phyloP scores from a whole-genome alignment of 2,888 invertebrate genomes.

The Melanophora roralis region DNA sequence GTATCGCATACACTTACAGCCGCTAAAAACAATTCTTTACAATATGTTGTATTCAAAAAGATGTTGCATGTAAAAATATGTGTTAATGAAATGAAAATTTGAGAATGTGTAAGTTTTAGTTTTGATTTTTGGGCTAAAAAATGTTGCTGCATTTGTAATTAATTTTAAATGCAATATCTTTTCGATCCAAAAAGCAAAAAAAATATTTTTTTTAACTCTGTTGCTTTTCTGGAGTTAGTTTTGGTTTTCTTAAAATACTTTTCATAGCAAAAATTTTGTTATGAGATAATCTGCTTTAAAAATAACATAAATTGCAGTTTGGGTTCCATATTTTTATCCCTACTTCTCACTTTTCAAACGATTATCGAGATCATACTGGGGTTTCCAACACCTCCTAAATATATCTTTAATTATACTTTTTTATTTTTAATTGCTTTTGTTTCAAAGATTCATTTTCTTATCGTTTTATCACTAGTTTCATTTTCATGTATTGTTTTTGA shows the following conservation, averaged over 20 bases:
- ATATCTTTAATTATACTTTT: slow-evolving; percentile 3
- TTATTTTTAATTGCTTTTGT: background rate
- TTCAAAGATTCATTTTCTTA: background rate
- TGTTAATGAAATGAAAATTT: slow-evolving; percentile 42
- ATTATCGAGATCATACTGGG: slow-evolving; percentile 35
- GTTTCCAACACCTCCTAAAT: slow-evolving; percentile 33
- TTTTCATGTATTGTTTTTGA: slow-evolving; percentile 47
- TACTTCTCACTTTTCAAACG: slow-evolving; percentile 38
- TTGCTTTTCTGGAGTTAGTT: background rate
- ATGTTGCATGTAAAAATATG: slow-evolving; percentile 4
- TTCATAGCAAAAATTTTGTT: background rate
- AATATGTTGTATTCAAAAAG: slow-evolving; percentile 5
- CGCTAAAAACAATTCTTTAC: background rate
- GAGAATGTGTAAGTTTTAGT: background rate
- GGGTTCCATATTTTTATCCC: slow-evolving; percentile 2
- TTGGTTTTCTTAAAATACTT: background rate
- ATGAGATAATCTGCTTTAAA: slow-evolving; percentile 22
- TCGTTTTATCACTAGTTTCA: slow-evolving; percentile 37
- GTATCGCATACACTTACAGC: slow-evolving; percentile 25
- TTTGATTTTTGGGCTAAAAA: no score
- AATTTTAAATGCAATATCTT: no score
- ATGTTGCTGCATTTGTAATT: no score
- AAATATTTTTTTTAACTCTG: no score
- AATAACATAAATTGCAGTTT: background rate
- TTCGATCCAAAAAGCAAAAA: background rate